Evolutionary conservation across 2,113 vertebrate species (phyloP).

Genomic region (Hiodon alosoides): DNA sequence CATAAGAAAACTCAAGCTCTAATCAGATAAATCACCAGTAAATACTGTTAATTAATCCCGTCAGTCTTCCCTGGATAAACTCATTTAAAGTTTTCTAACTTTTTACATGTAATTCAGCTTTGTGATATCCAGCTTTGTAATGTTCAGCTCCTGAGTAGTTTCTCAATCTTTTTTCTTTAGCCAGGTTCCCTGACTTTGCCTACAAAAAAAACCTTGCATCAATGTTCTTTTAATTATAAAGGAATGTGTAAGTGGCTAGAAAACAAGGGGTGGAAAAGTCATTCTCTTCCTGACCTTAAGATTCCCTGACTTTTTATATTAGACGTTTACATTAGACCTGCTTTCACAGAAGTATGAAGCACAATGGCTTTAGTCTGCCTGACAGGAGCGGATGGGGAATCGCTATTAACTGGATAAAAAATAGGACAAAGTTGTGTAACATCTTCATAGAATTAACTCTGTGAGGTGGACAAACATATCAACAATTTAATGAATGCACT

Average conservation of each 20-base stretch:
- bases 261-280: conserved; percentile 23
- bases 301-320: conserved; percentile 11
- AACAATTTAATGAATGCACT: neutral
- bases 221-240: conserved; percentile 43
- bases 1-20: too few species aligned
- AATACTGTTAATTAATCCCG: too few species aligned
- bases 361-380: neutral
- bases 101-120: too few species aligned
- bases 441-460: neutral
- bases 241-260: conserved; percentile 25
- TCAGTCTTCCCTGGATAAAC: too few species aligned
- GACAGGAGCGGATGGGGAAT: neutral
- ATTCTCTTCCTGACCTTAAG: neutral
- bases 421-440: neutral
- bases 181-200: conserved; percentile 40
- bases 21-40: too few species aligned
- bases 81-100: too few species aligned
- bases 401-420: neutral
- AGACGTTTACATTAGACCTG: conserved; percentile 24
- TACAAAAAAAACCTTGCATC: conserved; percentile 26
- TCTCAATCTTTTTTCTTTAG: conserved; percentile 30
- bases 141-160: conserved; percentile 31
- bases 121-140: conserved; percentile 7
- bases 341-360: neutral
- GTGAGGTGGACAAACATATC: neutral